Conservation (phyloP, 2,113 vertebrate species). For the Columba janthina region DNA sequence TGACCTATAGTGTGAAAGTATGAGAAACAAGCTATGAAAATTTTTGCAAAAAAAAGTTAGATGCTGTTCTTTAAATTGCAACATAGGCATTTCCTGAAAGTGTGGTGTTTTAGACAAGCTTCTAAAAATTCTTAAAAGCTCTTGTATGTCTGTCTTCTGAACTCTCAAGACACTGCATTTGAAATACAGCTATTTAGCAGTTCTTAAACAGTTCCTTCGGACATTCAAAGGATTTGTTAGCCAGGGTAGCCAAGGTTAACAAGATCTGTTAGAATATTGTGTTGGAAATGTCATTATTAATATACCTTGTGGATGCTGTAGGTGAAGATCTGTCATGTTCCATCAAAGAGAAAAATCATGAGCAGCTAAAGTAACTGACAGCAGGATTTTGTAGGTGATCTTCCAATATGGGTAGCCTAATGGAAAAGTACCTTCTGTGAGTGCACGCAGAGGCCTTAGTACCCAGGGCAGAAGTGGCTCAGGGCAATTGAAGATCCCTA, state of each 20-base stretch:
- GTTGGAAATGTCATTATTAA: conserved; percentile 8
- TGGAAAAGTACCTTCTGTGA: background rate
- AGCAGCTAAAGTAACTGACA: background rate
- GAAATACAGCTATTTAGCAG: background rate
- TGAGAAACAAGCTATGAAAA: background rate
- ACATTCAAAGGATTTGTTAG: background rate
- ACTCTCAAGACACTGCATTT: background rate
- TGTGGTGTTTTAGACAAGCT: background rate
- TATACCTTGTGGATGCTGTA: background rate
- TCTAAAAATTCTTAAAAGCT: background rate
- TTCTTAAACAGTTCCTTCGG: background rate
- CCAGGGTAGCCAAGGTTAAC: background rate
- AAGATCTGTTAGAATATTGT: background rate
- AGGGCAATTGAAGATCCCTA: background rate
- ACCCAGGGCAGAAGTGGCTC: background rate
- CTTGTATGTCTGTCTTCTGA: background rate
- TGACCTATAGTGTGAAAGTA: background rate
- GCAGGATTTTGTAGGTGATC: background rate
- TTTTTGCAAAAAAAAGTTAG: background rate
- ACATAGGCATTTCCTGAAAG: background rate
- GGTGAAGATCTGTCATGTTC: conserved; percentile 1
- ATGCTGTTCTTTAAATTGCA: background rate
- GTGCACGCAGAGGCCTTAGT: background rate
- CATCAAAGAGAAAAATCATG: background rate
- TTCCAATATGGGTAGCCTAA: background rate